These are phyloP conservation scores for Ptilorrhoa leucosticta DNA, from an alignment of 2,113 vertebrate species.

Conservation along the genomic window DNA sequence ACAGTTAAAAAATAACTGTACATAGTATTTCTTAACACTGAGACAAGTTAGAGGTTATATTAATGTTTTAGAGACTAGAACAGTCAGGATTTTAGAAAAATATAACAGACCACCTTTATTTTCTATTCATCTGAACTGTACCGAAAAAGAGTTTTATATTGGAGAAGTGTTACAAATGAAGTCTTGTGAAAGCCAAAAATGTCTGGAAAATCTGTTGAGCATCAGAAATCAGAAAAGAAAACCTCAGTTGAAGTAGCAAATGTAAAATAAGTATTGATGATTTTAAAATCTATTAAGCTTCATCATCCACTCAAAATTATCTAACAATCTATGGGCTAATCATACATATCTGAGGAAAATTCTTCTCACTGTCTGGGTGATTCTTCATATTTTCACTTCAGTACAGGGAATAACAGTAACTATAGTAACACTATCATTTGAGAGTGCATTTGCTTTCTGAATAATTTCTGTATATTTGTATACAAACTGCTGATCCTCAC, in stretches of 20 bases:
- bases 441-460: constrained; percentile 29
- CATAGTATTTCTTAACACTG: background rate
- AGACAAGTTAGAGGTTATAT: background rate
- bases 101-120: background rate
- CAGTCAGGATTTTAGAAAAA: background rate
- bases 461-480: constrained; percentile 50
- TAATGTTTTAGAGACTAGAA: background rate
- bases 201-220: background rate
- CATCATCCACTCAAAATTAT: background rate
- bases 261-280: background rate
- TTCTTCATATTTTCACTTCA: background rate
- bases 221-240: background rate
- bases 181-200: background rate
- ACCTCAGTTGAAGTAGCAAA: background rate
- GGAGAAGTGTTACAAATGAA: background rate
- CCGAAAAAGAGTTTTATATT: background rate
- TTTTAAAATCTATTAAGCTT: background rate
- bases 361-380: background rate
- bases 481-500: constrained; percentile 49
- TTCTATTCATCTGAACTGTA: background rate
- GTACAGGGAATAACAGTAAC: background rate
- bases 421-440: constrained; percentile 43
- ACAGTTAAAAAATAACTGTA: background rate
- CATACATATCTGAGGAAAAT: background rate
- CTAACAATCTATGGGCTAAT: background rate